A percentile compares a stretch with the other conserved stretches of the same genome.
These are phyloP conservation scores for Pantelozetes paolii DNA, from an alignment of 2,888 invertebrate genomes.

Conservation along the genomic window DNA sequence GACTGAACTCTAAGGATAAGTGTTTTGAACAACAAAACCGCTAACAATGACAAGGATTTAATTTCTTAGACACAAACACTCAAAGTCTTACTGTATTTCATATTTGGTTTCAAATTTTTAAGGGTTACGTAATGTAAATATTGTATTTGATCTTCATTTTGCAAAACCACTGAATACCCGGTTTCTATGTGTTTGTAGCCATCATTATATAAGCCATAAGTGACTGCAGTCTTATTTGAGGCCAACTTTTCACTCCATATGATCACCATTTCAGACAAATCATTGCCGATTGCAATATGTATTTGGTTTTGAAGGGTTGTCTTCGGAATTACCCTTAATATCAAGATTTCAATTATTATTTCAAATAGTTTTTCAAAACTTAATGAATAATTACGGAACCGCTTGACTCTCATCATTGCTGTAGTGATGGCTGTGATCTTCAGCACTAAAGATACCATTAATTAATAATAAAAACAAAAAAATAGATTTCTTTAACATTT, in stretches of 20 bases:
- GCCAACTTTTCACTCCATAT: background rate
- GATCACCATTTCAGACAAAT: slow-evolving; percentile 27
- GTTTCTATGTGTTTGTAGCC: slow-evolving; percentile 8
- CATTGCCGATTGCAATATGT: slow-evolving; percentile 31
- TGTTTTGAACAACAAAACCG: no score
- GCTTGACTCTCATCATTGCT: background rate
- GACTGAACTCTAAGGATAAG: no score
- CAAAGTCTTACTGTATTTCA: slow-evolving; percentile 14
- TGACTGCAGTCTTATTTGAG: slow-evolving; percentile 14
- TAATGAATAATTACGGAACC: background rate
- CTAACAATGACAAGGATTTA: no score
- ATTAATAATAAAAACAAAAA: background rate
- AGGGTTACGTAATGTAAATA: slow-evolving; percentile 9
- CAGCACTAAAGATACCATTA: background rate
- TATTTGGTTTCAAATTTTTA: slow-evolving; percentile 13
- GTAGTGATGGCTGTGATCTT: background rate
- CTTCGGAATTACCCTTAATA: background rate
- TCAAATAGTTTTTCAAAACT: background rate
- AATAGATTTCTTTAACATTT: background rate
- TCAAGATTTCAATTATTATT: background rate
- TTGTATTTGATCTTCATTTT: background rate
- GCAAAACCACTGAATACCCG: background rate
- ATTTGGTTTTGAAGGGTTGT: background rate
- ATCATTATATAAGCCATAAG: slow-evolving; percentile 13
- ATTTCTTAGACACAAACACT: no score